Percentiles rank a stretch among this genome's conserved stretches.
Evolutionary conservation across 2,797 vertebrate genomes (phyloP).

Genomic region (Gobio occitaniae): DNA sequence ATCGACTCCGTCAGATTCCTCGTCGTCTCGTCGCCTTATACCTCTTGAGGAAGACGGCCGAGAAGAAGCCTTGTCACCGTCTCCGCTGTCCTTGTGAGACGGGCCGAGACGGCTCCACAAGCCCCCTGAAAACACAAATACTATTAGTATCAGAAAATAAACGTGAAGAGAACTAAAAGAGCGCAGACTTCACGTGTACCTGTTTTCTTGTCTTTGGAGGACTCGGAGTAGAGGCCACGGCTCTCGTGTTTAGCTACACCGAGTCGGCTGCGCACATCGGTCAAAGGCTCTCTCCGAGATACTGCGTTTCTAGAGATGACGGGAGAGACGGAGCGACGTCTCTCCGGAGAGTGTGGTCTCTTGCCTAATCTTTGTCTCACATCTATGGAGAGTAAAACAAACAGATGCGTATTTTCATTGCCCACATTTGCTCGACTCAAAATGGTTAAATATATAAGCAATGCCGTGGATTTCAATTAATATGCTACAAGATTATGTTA

Average conservation of each 20-base stretch:
- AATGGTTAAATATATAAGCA: background rate
- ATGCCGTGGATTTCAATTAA: background rate
- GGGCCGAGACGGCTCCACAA: constrained; percentile 94
- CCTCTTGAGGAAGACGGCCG: constrained; percentile 36
- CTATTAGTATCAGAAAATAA: background rate
- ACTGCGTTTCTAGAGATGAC: constrained; percentile 70
- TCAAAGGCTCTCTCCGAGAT: constrained; percentile 84
- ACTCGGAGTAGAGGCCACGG: constrained; percentile 79
- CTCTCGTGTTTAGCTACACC: constrained; percentile 86
- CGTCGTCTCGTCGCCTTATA: constrained; percentile 23
- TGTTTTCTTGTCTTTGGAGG: constrained; percentile 88
- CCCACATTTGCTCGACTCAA: background rate
- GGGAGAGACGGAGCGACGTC: constrained; percentile 76
- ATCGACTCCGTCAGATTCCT: constrained; percentile 65
- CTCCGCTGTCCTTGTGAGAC: constrained; percentile 61
- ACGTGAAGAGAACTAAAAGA: background rate
- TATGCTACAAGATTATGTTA: background rate
- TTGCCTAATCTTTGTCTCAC: constrained; percentile 93
- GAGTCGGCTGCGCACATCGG: constrained; percentile 92
- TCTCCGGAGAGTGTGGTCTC: constrained; percentile 88
- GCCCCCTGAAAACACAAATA: constrained; percentile 73
- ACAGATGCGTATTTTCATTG: background rate
- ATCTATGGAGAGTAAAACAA: constrained; percentile 75
- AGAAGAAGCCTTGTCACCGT: constrained; percentile 35
- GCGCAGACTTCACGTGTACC: constrained; percentile 69